These are phyloP conservation scores for Pollimyrus isidori DNA, from an alignment of 2,113 vertebrate species.

Conservation along the genomic window DNA sequence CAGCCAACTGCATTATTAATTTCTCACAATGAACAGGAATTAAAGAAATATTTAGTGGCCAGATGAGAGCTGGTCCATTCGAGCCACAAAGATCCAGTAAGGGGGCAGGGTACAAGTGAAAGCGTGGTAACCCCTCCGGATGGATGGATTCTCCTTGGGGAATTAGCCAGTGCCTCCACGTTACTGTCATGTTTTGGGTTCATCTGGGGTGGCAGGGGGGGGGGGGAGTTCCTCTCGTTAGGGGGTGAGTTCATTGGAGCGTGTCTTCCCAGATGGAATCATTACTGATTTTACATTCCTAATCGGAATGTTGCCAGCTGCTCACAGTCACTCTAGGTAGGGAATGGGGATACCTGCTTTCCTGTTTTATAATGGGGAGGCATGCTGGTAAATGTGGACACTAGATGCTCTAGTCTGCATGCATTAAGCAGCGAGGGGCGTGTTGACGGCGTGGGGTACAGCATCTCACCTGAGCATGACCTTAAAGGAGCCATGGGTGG, in stretches of 20 bases:
- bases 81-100: neutral
- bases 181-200: neutral
- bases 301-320: conserved; percentile 46
- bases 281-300: conserved; percentile 44
- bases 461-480: neutral
- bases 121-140: neutral
- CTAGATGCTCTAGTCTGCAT: neutral
- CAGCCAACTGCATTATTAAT: neutral
- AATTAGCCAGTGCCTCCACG: conserved; percentile 20
- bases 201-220: neutral
- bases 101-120: neutral
- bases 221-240: neutral
- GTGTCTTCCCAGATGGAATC: conserved; percentile 44
- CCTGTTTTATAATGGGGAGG: neutral
- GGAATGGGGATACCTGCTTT: neutral
- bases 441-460: neutral
- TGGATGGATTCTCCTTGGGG: conserved; percentile 31
- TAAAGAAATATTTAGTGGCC: neutral
- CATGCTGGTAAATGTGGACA: neutral
- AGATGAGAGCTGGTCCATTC: neutral
- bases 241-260: conserved; percentile 12
- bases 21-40: neutral
- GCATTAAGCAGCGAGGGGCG: neutral
- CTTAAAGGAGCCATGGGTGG: neutral
- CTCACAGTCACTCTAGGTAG: conserved; percentile 14